These are phyloP conservation scores for Ephydatia muelleri DNA, from an alignment of 37 sponge, comb jelly and placozoan genomes.

Conservation along the genomic window DNA sequence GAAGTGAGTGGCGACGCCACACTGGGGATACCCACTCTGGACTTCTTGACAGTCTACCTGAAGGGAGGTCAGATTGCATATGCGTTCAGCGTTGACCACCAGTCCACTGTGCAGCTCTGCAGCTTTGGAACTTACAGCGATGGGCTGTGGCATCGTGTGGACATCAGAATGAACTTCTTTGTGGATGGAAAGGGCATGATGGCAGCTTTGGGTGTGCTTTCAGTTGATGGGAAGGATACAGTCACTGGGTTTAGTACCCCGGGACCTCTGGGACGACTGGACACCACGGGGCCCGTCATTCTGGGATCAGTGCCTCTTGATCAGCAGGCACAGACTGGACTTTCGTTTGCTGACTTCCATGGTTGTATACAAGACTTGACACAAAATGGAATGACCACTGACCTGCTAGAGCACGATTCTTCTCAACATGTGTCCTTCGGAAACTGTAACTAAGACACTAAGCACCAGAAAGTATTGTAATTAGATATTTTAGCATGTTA, in stretches of 20 bases:
- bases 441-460: slow-evolving; percentile 43
- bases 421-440: slow-evolving; percentile 42
- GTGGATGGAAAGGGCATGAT: not conserved
- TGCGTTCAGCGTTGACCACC: slow-evolving; percentile 34
- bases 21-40: not conserved
- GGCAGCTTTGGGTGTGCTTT: not conserved
- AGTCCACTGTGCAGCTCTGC: not conserved
- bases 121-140: slow-evolving; percentile 9
- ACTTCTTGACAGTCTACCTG: slow-evolving; percentile 43
- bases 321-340: not conserved
- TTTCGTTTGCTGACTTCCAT: slow-evolving; percentile 15
- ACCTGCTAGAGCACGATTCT: slow-evolving; percentile 5
- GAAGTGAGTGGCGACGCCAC: slow-evolving; percentile 25
- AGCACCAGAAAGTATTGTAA: not conserved
- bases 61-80: not conserved
- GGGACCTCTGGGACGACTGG: slow-evolving; percentile 23
- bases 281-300: slow-evolving; percentile 35
- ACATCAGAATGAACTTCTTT: slow-evolving; percentile 19
- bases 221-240: slow-evolving; percentile 11
- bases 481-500: not conserved
- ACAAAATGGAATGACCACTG: slow-evolving; percentile 28
- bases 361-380: slow-evolving; percentile 44
- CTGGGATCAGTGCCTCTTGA: slow-evolving; percentile 32
- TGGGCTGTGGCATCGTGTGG: slow-evolving; percentile 42
- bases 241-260: not conserved